Percentiles rank a stretch among this genome's conserved stretches.
These are phyloP conservation scores for Geotrypetes seraphini DNA, from an alignment of 2,797 vertebrate genomes.

Conservation along the genomic window DNA sequence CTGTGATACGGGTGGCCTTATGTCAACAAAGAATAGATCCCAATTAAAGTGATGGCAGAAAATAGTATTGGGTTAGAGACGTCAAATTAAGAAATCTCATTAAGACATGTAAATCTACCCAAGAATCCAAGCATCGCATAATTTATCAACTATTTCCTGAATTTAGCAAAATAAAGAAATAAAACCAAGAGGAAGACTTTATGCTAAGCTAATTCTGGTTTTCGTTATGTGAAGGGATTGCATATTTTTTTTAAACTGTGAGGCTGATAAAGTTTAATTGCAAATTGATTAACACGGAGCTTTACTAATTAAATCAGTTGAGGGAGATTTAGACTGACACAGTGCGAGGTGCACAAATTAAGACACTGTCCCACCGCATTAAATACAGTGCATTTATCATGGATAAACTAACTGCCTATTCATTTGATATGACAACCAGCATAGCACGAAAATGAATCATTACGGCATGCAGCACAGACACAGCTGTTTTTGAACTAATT, in stretches of 20 bases:
- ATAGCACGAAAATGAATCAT: slow-evolving; percentile 24
- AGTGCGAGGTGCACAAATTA: slow-evolving; percentile 31
- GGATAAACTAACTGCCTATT: slow-evolving; percentile 27
- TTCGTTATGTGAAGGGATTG: slow-evolving; percentile 15
- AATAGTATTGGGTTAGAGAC: slow-evolving; percentile 19
- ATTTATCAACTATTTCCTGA: slow-evolving; percentile 32
- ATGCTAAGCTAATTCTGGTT: slow-evolving; percentile 25
- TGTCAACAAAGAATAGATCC: slow-evolving; percentile 21
- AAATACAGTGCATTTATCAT: slow-evolving; percentile 35
- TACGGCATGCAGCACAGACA: slow-evolving; percentile 1
- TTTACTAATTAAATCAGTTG: slow-evolving; percentile 47
- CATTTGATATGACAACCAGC: slow-evolving; percentile 29
- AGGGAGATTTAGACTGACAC: slow-evolving; percentile 40
- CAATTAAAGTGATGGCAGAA: slow-evolving; percentile 23
- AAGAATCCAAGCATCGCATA: slow-evolving; percentile 27
- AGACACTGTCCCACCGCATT: slow-evolving; percentile 39
- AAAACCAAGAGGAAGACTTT: slow-evolving; percentile 25
- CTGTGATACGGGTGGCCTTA: neutral
- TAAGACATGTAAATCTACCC: slow-evolving; percentile 33
- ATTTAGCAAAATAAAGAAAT: slow-evolving; percentile 21
- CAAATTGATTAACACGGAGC: slow-evolving; percentile 37
- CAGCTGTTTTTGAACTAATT: slow-evolving; percentile 9
- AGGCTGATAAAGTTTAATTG: slow-evolving; percentile 36
- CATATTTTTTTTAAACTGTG: slow-evolving; percentile 5
- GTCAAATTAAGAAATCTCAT: slow-evolving; percentile 32